Evolutionary conservation across 1,140 invertebrate genomes (phyloP).

Genomic region (Trachymyrmex septentrionalis): DNA sequence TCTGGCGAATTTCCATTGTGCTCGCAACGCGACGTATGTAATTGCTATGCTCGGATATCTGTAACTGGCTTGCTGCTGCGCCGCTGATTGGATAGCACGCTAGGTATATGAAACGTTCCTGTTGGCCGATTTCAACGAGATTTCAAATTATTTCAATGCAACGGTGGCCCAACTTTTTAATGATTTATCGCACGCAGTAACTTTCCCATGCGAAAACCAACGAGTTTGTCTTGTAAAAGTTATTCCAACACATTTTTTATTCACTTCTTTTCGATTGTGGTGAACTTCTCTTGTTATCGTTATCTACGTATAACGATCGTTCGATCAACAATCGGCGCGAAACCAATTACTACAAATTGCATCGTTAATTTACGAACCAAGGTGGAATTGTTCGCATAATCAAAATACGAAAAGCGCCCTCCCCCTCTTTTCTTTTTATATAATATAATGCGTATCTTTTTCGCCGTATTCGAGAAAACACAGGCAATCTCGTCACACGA

Average conservation of each 20-base stretch:
- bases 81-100: slow-evolving; percentile 75
- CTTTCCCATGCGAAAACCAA: background rate
- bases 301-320: background rate
- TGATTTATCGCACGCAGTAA: slow-evolving; percentile 26
- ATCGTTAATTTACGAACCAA: background rate
- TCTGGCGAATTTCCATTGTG: slow-evolving; percentile 84
- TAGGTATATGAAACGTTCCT: slow-evolving; percentile 54
- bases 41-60: slow-evolving; percentile 81
- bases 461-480: background rate
- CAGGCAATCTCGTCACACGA: slow-evolving; percentile 43
- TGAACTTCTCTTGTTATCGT: background rate
- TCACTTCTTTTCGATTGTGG: background rate
- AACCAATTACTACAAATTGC: background rate
- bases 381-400: background rate
- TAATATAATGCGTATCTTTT: background rate
- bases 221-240: slow-evolving; percentile 22
- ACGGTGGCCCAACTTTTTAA: slow-evolving; percentile 69
- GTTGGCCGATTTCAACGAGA: slow-evolving; percentile 67
- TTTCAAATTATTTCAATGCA: slow-evolving; percentile 61
- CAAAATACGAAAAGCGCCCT: slow-evolving; percentile 6
- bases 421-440: background rate
- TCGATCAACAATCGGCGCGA: background rate
- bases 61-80: slow-evolving; percentile 81
- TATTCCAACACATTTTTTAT: background rate
- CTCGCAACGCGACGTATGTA: slow-evolving; percentile 80